Evolutionary conservation across 1,140 invertebrate species (phyloP).

Genomic region (Arion vulgaris): DNA sequence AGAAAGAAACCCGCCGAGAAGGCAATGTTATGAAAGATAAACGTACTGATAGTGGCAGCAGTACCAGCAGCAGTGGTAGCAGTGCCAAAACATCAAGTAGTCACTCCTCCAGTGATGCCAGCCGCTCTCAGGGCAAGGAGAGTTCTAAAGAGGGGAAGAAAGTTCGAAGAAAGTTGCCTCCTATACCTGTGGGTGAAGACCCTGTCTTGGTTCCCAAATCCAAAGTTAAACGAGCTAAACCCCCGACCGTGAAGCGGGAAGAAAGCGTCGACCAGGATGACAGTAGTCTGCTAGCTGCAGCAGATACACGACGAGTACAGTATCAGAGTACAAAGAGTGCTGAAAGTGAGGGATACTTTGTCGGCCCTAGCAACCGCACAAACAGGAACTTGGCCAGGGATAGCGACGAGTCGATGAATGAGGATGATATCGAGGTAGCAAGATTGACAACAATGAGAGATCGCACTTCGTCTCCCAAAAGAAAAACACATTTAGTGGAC

Average conservation of each 20-base stretch:
- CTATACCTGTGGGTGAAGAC: constrained; percentile 77
- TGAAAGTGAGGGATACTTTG: background rate
- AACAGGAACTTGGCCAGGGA: constrained; percentile 22
- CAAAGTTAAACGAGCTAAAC: constrained; percentile 40
- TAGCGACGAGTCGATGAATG: constrained; percentile 65
- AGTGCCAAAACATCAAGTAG: background rate
- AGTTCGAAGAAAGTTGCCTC: constrained; percentile 76
- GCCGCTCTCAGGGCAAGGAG: constrained; percentile 16
- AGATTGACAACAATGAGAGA: constrained; percentile 51
- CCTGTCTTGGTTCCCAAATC: constrained; percentile 62
- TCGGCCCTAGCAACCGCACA: constrained; percentile 25
- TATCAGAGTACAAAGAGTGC: background rate
- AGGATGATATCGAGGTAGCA: constrained; percentile 66
- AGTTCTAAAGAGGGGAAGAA: constrained; percentile 38
- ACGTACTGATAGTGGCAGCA: constrained; percentile 27
- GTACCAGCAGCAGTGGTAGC: constrained; percentile 19
- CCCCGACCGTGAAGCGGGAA: constrained; percentile 22
- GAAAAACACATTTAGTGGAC: constrained; percentile 37
- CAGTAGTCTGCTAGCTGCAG: too few species aligned
- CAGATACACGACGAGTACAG: constrained; percentile 26
- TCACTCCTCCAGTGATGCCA: constrained; percentile 1
- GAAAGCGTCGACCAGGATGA: constrained; percentile 24
- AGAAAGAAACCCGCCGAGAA: constrained; percentile 8
- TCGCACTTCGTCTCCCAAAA: constrained; percentile 6
- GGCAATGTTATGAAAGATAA: constrained; percentile 25